These are phyloP conservation scores for Philereme vetulata DNA, from an alignment of 2,888 invertebrate species.

Conservation along the genomic window DNA sequence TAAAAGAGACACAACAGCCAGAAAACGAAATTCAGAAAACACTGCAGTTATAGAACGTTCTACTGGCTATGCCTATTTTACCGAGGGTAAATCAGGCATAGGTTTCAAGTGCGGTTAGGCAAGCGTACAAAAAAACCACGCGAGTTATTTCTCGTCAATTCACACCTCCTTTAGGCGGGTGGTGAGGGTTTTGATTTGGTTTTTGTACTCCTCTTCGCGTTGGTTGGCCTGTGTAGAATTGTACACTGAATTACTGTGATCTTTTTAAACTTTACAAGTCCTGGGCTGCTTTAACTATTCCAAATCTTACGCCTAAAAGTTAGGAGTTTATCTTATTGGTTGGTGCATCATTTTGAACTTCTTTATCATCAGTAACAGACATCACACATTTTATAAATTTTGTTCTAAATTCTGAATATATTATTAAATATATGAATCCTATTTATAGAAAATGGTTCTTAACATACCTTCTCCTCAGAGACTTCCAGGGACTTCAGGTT, in stretches of 20 bases:
- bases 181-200: slow-evolving; percentile 99
- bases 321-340: slow-evolving; percentile 46
- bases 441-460: slow-evolving; percentile 13
- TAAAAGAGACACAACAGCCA: slow-evolving; percentile 42
- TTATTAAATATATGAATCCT: slow-evolving; percentile 3
- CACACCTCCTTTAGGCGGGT: slow-evolving; percentile 99
- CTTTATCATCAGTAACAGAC: neutral
- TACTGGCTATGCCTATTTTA: slow-evolving; percentile 61
- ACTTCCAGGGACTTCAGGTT: slow-evolving; percentile 99
- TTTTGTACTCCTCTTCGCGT: slow-evolving; percentile 99
- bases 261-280: slow-evolving; percentile 3
- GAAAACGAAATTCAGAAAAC: slow-evolving; percentile 55
- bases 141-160: slow-evolving; percentile 62
- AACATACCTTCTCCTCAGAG: slow-evolving; percentile 98
- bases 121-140: slow-evolving; percentile 70
- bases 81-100: slow-evolving; percentile 43
- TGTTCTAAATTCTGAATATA: neutral
- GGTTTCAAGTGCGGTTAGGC: slow-evolving; percentile 71
- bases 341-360: slow-evolving; percentile 68
- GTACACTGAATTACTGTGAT: slow-evolving; percentile 55
- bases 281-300: neutral
- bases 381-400: neutral
- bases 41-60: slow-evolving; percentile 56
- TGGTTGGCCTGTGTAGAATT: slow-evolving; percentile 94
- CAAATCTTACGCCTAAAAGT: slow-evolving; percentile 8